These are phyloP conservation scores for Ciconia stormi DNA, from an alignment of 2,113 vertebrate species.

Conservation along the genomic window DNA sequence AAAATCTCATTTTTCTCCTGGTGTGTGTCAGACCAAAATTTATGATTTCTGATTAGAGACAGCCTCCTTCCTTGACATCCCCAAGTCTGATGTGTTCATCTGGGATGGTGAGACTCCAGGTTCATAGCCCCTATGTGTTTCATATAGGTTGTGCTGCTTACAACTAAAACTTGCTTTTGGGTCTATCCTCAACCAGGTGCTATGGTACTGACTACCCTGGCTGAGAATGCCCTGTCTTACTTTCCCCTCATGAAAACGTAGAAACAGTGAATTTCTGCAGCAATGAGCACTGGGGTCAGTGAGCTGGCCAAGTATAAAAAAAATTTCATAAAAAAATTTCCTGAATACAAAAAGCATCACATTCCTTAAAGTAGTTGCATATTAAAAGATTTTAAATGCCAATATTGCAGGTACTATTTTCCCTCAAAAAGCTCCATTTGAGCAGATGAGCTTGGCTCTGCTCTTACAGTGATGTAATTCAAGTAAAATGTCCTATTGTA, in stretches of 20 bases:
- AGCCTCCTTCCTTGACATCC: background rate
- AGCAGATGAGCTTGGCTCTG: background rate
- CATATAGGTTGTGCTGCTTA: background rate
- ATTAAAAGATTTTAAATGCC: background rate
- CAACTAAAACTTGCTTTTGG: background rate
- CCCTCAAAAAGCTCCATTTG: background rate
- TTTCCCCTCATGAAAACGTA: background rate
- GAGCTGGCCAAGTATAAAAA: background rate
- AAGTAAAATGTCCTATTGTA: background rate
- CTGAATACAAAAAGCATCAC: background rate
- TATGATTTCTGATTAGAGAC: background rate
- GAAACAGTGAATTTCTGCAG: background rate
- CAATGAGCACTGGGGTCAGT: background rate
- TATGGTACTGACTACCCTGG: background rate
- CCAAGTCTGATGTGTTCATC: background rate
- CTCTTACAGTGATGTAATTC: background rate
- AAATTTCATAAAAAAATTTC: fast-evolving
- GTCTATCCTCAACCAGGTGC: background rate
- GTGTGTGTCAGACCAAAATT: background rate
- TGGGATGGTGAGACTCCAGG: background rate
- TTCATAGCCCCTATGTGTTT: background rate
- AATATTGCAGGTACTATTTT: background rate
- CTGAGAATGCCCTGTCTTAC: background rate
- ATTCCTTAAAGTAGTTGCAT: background rate
- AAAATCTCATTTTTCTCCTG: background rate